phyloP scores from a whole-genome alignment of 2,797 vertebrate genomes.

The Chromobotia macracanthus region DNA sequence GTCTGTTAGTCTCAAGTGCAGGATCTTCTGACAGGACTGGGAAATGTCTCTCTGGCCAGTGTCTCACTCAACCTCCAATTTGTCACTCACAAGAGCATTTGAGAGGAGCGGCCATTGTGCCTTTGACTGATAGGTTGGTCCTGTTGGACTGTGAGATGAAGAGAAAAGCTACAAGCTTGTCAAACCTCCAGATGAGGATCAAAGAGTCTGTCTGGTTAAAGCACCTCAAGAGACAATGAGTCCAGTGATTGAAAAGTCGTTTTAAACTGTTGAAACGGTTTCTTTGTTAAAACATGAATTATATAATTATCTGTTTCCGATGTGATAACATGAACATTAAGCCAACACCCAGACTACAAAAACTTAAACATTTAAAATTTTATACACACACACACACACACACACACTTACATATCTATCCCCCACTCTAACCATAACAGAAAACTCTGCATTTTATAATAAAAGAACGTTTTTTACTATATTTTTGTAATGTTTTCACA shows the following conservation, averaged over 20 bases:
- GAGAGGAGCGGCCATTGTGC: constrained; percentile 70
- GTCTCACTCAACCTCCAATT: constrained; percentile 66
- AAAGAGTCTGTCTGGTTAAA: constrained; percentile 13
- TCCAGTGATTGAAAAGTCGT: background rate
- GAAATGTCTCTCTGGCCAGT: constrained; percentile 52
- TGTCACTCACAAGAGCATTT: constrained; percentile 59
- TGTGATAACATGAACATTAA: background rate
- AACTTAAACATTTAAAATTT: too few species aligned
- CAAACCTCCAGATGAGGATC: constrained; percentile 13
- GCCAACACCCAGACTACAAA: too few species aligned
- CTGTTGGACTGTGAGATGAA: constrained; percentile 58
- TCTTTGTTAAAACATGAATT: background rate
- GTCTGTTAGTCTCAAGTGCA: constrained; percentile 29
- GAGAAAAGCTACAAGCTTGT: constrained; percentile 6
- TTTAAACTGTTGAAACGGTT: background rate
- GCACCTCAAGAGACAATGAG: constrained; percentile 6
- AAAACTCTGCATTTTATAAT: too few species aligned
- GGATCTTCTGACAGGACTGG: constrained; percentile 43
- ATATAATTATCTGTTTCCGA: background rate
- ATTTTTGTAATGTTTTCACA: too few species aligned
- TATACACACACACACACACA: too few species aligned
- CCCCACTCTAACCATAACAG: too few species aligned
- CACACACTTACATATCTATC: too few species aligned
- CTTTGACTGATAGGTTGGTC: constrained; percentile 63
- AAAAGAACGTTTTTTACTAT: too few species aligned